Percentiles rank a stretch among this genome's conserved stretches.
phyloP scores from a whole-genome alignment of 2,888 invertebrate genomes.

The Drosophila trichaetosa region DNA sequence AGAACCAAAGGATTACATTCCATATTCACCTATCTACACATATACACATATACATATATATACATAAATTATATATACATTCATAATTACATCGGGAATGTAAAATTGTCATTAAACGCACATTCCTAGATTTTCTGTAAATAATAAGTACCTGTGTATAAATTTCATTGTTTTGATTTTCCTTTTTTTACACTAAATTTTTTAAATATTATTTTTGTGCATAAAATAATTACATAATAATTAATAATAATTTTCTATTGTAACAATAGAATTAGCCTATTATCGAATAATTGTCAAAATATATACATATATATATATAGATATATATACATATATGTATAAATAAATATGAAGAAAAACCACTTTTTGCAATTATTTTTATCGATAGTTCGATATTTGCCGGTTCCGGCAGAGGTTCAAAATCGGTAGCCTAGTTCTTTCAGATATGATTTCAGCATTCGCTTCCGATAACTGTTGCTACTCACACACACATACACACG shows the following conservation, averaged over 20 bases:
- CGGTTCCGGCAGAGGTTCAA: neutral
- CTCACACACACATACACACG: neutral
- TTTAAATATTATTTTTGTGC: slow-evolving; percentile 53
- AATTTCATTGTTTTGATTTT: slow-evolving; percentile 29
- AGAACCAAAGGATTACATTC: slow-evolving; percentile 21
- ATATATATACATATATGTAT: neutral
- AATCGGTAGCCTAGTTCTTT: neutral
- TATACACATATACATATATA: neutral
- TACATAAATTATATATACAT: neutral
- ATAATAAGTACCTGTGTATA: slow-evolving; percentile 56
- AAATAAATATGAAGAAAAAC: neutral
- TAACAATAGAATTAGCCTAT: slow-evolving; percentile 45
- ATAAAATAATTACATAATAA: slow-evolving; percentile 24
- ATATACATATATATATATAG: neutral
- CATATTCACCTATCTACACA: slow-evolving; percentile 7
- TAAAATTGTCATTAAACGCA: slow-evolving; percentile 42
- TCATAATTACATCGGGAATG: slow-evolving; percentile 34
- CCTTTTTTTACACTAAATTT: slow-evolving; percentile 46
- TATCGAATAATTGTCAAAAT: slow-evolving; percentile 21
- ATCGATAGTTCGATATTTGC: neutral
- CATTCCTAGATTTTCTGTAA: slow-evolving; percentile 59
- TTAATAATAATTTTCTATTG: slow-evolving; percentile 54
- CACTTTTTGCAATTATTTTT: neutral
- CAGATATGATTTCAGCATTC: neutral
- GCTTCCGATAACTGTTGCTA: neutral